Evolutionary conservation across 2,888 invertebrate genomes (phyloP), one percentile per base, ranked within the genome.

Genomic region (Eurois occulta): DNA sequence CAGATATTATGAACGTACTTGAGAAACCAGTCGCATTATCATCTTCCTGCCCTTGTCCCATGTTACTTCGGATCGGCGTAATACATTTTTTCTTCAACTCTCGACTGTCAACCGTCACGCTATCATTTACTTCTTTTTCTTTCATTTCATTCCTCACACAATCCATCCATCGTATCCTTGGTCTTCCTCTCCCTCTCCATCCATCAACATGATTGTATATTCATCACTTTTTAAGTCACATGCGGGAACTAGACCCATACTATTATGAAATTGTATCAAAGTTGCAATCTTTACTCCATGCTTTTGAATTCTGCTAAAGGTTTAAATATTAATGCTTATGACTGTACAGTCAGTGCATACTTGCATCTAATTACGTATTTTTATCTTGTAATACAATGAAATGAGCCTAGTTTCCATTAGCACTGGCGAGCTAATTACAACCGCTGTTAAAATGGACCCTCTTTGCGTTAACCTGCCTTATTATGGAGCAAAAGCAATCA

Each of bases 331-430:
- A 24, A 2, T 41, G 38, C 38, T 16, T 38, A n/a, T n/a, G n/a
- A 64, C n/a, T 38, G 64, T 64, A 41, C 64, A 7, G 60, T 18
- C 32, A 1, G n/a, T 41, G 1, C 55, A 52, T 68, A 67, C 52
- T 35, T 71, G 62, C 68, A 72, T 75, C 35, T 81, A 75, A 78
- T 78, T 77, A 75, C 58, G 21, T 77, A 55, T 68, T 81, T 75
- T 78, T 78, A 72, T 64, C 58, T 52, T 81, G 70, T 52, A 70
- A 72, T 74, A 80, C 71, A 84, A 77, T 75, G 65, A 75, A 75
- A 72, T 72, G 21, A 55, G 67, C 64, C 70, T 52, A 55, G 75
- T 75, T 72, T 69, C 13, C 28, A 60, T 64, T 79, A 65, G 16
- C 38, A 67, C 13, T 11, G 21, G 16, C 5, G 10, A 55, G 66